Conservation (phyloP, 1,140 invertebrate genomes). For the Eueides isabella region DNA sequence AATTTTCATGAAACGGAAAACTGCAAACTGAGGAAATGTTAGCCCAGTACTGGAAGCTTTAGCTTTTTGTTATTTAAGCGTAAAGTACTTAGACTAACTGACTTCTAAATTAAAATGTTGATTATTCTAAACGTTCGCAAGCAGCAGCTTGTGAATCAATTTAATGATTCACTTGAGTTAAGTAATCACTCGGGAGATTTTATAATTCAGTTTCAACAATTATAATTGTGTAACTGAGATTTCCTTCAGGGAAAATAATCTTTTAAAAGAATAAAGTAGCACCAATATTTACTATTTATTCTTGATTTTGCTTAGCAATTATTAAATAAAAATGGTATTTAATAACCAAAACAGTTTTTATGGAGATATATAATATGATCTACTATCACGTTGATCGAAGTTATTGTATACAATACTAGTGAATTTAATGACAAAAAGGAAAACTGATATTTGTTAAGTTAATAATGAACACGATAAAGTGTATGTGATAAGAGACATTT, state of each 20-base stretch:
- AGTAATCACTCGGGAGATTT: neutral
- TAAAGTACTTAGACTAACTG: conserved; percentile 3
- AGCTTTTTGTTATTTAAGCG: conserved; percentile 3
- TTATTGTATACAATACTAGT: too few species aligned
- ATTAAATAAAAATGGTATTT: too few species aligned
- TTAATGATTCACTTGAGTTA: neutral
- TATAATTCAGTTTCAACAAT: neutral
- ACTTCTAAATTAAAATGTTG: neutral
- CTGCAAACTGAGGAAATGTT: conserved; percentile 16
- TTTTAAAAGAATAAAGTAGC: neutral
- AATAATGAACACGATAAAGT: too few species aligned
- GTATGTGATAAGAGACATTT: neutral
- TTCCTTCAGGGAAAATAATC: neutral
- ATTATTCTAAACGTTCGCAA: neutral
- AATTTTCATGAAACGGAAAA: conserved; percentile 21
- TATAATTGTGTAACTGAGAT: neutral
- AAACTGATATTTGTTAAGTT: too few species aligned
- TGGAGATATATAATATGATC: too few species aligned
- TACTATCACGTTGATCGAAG: too few species aligned
- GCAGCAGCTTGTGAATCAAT: neutral
- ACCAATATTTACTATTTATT: too few species aligned
- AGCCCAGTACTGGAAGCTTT: conserved; percentile 15
- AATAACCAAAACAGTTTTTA: too few species aligned
- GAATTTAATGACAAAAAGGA: too few species aligned
- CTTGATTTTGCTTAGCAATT: too few species aligned